phyloP scores from a whole-genome alignment of 2,888 invertebrate species.

The Tetranychus piercei region DNA sequence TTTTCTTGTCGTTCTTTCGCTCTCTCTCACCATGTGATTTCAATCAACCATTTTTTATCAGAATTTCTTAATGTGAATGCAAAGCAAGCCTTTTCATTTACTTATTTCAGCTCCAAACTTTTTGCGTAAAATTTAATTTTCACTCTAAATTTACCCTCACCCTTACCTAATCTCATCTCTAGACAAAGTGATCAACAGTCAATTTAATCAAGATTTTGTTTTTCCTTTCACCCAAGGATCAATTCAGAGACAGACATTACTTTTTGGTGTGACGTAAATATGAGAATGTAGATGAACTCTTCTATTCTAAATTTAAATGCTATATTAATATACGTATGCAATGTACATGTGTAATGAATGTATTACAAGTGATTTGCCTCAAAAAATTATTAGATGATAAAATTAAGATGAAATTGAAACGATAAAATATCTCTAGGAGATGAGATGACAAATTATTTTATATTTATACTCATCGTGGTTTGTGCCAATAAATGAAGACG shows the following conservation, averaged over 20 bases:
- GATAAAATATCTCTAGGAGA: too few species aligned
- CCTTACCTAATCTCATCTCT: too few species aligned
- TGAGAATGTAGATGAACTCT: neutral
- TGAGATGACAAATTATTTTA: neutral
- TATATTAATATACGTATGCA: neutral
- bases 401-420: too few species aligned
- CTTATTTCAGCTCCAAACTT: neutral
- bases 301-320: neutral
- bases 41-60: neutral
- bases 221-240: too few species aligned
- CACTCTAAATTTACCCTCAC: too few species aligned
- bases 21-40: neutral
- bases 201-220: too few species aligned
- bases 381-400: too few species aligned
- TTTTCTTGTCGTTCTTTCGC: neutral
- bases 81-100: neutral
- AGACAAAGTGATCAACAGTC: too few species aligned
- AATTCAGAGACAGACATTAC: too few species aligned
- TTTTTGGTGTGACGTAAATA: neutral
- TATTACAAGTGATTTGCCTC: too few species aligned
- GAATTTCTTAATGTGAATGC: neutral
- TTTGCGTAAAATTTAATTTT: too few species aligned
- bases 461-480: neutral
- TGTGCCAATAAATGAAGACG: neutral
- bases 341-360: neutral